Percentiles rank a stretch among this genome's conserved stretches.
These are phyloP conservation scores for Adoxophyes honmai DNA, from an alignment of 1,140 invertebrate species.

Conservation along the genomic window DNA sequence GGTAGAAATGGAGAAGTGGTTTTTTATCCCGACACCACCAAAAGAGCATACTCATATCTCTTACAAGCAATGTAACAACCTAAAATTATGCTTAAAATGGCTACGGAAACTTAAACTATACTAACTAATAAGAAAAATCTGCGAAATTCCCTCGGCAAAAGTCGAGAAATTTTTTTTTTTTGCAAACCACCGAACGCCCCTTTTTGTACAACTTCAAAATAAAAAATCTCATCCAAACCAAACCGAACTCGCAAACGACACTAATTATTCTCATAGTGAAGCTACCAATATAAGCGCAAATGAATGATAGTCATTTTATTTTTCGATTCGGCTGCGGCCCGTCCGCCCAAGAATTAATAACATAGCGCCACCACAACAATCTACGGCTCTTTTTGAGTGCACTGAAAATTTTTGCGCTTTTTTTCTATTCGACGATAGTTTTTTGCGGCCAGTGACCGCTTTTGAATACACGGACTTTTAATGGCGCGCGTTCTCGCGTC, in stretches of 20 bases:
- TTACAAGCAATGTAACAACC: no score
- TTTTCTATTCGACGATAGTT: slow-evolving; percentile 14
- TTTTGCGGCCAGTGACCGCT: slow-evolving; percentile 8
- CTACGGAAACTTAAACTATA: no score
- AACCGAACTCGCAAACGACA: neutral
- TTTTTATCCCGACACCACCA: no score
- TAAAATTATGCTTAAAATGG: no score
- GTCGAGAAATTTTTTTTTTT: no score
- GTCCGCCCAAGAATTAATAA: slow-evolving; percentile 19
- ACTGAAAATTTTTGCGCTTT: slow-evolving; percentile 12
- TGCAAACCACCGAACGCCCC: no score
- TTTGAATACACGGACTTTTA: slow-evolving; percentile 13
- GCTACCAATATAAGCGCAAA: slow-evolving; percentile 5
- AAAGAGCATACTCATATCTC: no score
- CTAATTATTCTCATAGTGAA: slow-evolving; percentile 10
- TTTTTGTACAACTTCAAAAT: no score
- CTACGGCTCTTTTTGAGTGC: slow-evolving; percentile 14
- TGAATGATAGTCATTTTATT: slow-evolving; percentile 21
- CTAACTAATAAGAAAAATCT: no score
- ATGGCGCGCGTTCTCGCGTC: neutral
- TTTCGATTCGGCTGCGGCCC: slow-evolving; percentile 18
- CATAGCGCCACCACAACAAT: slow-evolving; percentile 16
- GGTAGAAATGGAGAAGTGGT: no score
- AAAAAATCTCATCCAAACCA: no score
- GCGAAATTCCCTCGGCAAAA: no score